Evolutionary conservation across 2,888 invertebrate genomes (phyloP).

Genomic region (Lysandra bellargus): DNA sequence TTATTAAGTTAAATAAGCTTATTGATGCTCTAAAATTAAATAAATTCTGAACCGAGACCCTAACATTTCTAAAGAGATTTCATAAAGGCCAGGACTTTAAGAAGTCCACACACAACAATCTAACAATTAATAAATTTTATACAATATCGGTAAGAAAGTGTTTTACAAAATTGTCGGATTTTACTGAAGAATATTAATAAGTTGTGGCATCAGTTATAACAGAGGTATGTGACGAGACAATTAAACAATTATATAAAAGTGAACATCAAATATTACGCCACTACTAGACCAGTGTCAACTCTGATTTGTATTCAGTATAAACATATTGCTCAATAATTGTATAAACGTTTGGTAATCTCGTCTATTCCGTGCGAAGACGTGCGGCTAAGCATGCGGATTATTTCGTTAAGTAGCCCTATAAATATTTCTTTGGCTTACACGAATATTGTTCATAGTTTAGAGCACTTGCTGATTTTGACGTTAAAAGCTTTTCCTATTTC

Average conservation of each 20-base stretch:
- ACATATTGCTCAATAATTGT: conserved; percentile 28
- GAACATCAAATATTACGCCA: conserved; percentile 5
- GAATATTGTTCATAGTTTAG: neutral
- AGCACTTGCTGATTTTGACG: neutral
- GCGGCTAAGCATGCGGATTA: neutral
- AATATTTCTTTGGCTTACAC: neutral
- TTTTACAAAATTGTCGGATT: neutral
- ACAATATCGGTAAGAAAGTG: too few relatives aligned
- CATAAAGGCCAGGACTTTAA: too few relatives aligned
- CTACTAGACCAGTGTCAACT: conserved; percentile 18
- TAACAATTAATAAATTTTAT: too few relatives aligned
- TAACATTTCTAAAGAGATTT: too few relatives aligned
- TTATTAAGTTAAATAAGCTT: too few relatives aligned
- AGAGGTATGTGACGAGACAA: neutral
- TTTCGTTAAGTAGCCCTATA: neutral
- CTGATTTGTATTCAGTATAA: conserved; percentile 27
- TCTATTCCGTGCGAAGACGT: conserved; percentile 3
- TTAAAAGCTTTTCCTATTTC: too few relatives aligned
- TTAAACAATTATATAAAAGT: conserved; percentile 13
- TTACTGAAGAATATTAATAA: neutral
- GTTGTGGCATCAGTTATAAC: neutral
- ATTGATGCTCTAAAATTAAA: too few relatives aligned
- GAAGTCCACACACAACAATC: too few relatives aligned
- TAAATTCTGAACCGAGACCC: too few relatives aligned
- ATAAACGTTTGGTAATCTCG: conserved; percentile 5